Conservation (phyloP, 2,113 vertebrate genomes). For the Solea solea region DNA sequence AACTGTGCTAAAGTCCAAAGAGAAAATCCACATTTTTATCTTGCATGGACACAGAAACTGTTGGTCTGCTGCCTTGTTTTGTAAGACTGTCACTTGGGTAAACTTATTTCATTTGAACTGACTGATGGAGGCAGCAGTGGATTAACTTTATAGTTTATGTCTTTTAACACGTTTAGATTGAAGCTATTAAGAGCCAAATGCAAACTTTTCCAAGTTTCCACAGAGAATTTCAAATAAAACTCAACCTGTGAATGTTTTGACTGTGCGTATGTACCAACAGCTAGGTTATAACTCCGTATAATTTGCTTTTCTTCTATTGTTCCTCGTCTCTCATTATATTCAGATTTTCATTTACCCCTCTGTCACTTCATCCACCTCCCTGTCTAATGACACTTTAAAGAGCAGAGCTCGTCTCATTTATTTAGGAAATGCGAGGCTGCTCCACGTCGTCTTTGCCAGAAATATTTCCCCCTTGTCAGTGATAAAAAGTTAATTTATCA, state of each 20-base stretch:
- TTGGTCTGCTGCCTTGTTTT: no score
- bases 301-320: not conserved
- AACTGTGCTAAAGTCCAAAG: no score
- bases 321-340: conserved; percentile 22
- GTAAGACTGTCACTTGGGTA: no score
- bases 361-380: conserved; percentile 33
- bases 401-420: conserved; percentile 34
- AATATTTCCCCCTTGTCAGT: conserved; percentile 27
- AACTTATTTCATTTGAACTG: no score
- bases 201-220: not conserved
- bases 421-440: conserved; percentile 19
- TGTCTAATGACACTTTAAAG: conserved; percentile 40
- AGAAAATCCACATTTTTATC: no score
- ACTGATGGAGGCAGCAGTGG: no score
- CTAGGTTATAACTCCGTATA: not conserved
- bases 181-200: not conserved
- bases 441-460: conserved; percentile 29
- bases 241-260: not conserved
- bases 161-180: no score
- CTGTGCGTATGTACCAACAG: not conserved
- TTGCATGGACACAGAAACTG: no score
- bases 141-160: no score
- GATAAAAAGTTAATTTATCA: conserved; percentile 40
- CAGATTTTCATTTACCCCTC: conserved; percentile 4
- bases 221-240: not conserved